Evolutionary conservation across 2,113 vertebrate genomes (phyloP).

Genomic region (Psilopsiagon aymara): DNA sequence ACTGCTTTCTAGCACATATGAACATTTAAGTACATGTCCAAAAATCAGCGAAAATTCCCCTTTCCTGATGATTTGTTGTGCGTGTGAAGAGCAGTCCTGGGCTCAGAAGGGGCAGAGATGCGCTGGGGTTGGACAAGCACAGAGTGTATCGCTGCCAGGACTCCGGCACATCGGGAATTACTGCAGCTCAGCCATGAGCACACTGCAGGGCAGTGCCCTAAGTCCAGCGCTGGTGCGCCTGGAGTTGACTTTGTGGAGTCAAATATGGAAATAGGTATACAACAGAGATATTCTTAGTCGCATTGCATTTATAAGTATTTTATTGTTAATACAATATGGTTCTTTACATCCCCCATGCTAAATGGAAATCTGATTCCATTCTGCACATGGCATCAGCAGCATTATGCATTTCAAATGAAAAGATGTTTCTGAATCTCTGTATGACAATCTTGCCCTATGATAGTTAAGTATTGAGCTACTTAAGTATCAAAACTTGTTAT

Average conservation of each 20-base stretch:
- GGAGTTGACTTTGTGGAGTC: neutral
- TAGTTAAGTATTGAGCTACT: neutral
- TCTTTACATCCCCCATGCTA: neutral
- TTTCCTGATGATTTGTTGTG: neutral
- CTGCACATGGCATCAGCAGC: neutral
- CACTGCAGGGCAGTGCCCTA: fast-evolving
- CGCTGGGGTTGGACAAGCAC: neutral
- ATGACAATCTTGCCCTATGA: neutral
- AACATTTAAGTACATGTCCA: neutral
- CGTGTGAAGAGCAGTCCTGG: neutral
- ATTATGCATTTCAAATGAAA: neutral
- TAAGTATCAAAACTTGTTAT: neutral
- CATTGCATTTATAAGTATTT: neutral
- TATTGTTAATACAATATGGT: neutral
- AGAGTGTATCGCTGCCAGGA: neutral
- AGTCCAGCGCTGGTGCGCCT: neutral
- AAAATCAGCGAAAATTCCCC: neutral
- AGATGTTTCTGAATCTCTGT: neutral
- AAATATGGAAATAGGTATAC: neutral
- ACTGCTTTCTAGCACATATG: neutral
- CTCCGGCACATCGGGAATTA: fast-evolving
- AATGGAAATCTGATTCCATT: neutral
- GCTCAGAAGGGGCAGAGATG: neutral
- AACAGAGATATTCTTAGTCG: neutral
- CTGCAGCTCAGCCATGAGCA: neutral